Conservation (phyloP, 2,113 vertebrate genomes). For the Isurus oxyrinchus region DNA sequence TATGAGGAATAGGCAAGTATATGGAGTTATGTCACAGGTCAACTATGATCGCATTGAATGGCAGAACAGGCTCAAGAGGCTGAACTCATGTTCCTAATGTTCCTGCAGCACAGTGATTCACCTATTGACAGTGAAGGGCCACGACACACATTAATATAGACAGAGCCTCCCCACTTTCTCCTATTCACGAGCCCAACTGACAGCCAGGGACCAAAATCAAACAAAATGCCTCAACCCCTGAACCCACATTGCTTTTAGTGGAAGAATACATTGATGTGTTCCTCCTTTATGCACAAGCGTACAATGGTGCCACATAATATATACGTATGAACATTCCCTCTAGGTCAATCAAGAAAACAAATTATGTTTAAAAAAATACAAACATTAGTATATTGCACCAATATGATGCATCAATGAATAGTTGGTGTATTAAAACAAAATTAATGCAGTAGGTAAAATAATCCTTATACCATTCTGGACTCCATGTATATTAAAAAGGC, state of each 20-base stretch:
- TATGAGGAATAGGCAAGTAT: too few species aligned
- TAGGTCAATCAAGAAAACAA: background rate
- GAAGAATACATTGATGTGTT: background rate
- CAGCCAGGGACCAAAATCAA: constrained; percentile 5
- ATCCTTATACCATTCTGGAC: background rate
- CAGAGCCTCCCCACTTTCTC: background rate
- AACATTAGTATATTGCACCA: background rate
- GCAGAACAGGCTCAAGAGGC: too few species aligned
- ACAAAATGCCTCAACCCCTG: background rate
- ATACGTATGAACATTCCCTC: background rate
- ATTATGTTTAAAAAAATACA: background rate
- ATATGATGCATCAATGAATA: background rate
- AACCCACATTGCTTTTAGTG: background rate
- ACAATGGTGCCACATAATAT: background rate
- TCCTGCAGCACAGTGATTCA: background rate
- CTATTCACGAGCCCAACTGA: background rate
- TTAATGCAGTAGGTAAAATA: background rate
- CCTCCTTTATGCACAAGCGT: background rate
- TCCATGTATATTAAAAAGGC: background rate
- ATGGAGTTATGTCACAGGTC: too few species aligned
- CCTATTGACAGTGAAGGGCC: background rate
- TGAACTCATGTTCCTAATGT: too few species aligned
- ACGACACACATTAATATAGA: background rate
- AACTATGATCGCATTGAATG: too few species aligned
- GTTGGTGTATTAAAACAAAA: background rate